phyloP scores from a whole-genome alignment of 53 echinoderm and acorn worm genomes.

The Temnopleurus reevesii region DNA sequence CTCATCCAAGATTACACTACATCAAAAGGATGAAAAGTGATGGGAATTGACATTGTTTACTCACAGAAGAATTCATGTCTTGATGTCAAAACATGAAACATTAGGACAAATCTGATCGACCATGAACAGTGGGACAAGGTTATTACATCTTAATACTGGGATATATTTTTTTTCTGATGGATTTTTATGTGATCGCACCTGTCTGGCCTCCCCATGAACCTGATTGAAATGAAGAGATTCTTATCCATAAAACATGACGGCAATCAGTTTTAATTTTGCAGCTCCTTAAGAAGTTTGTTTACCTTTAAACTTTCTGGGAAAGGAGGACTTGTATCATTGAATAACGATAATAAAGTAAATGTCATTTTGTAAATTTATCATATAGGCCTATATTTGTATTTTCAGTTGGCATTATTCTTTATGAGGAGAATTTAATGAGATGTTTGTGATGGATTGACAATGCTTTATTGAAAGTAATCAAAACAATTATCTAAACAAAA shows the following conservation, averaged over 20 bases:
- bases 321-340: too few relatives aligned
- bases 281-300: too few relatives aligned
- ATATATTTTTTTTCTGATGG: neutral
- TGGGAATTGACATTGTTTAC: neutral
- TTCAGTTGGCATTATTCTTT: too few relatives aligned
- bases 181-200: neutral
- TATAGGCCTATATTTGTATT: too few relatives aligned
- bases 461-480: too few relatives aligned
- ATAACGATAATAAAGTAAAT: too few relatives aligned
- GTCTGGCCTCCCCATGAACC: neutral
- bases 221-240: neutral
- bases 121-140: neutral
- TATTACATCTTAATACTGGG: neutral
- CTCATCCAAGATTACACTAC: neutral
- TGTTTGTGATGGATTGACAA: too few relatives aligned
- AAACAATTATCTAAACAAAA: too few relatives aligned
- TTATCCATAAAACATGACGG: slow-evolving; percentile 1
- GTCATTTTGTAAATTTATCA: too few relatives aligned
- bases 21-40: neutral
- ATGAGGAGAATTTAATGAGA: too few relatives aligned
- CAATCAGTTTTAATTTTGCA: neutral
- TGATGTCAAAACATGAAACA: slow-evolving; percentile 26
- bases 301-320: too few relatives aligned
- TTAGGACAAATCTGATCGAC: slow-evolving; percentile 8
- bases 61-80: slow-evolving; percentile 4